phyloP scores from a whole-genome alignment of 2,797 vertebrate species.

The Taenioides sp. region DNA sequence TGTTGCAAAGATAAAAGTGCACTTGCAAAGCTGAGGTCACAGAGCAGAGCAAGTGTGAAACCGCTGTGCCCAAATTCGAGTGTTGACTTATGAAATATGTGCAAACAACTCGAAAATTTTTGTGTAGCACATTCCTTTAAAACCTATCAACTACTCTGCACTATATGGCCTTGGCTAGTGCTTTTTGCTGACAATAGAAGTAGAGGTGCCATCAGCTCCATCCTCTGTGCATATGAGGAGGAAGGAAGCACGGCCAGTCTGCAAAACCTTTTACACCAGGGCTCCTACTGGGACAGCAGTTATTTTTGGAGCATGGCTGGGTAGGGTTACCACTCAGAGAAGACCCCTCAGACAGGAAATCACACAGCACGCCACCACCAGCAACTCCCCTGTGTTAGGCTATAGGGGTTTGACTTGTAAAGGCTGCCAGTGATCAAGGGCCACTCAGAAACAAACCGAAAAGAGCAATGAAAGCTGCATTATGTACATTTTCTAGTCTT shows the following conservation, averaged over 20 bases:
- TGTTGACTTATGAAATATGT: conserved; percentile 40
- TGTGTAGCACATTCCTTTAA: conserved; percentile 15
- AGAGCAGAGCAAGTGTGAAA: conserved; percentile 60
- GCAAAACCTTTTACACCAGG: conserved; percentile 53
- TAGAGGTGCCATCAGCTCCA: conserved; percentile 48
- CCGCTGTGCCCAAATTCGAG: conserved; percentile 43
- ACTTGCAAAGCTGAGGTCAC: conserved; percentile 47
- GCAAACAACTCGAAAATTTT: not conserved
- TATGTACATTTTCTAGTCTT: too few relatives aligned
- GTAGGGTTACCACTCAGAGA: conserved; percentile 66
- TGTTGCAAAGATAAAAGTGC: conserved; percentile 33
- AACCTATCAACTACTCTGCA: conserved; percentile 37
- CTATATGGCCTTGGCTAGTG: conserved; percentile 25
- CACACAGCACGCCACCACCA: conserved; percentile 60
- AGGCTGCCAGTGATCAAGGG: conserved; percentile 40
- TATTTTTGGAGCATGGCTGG: conserved; percentile 73
- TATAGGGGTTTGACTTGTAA: conserved; percentile 38
- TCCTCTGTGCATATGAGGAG: conserved; percentile 60
- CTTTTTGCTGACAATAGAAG: conserved; percentile 40
- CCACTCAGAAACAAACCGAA: conserved; percentile 38
- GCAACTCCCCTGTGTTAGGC: conserved; percentile 62
- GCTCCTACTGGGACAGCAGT: conserved; percentile 63
- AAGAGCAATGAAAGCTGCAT: not conserved
- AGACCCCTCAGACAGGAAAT: conserved; percentile 78
- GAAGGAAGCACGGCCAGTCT: conserved; percentile 63